phyloP scores from a whole-genome alignment of 1,140 invertebrate species.

The Bombus turneri region DNA sequence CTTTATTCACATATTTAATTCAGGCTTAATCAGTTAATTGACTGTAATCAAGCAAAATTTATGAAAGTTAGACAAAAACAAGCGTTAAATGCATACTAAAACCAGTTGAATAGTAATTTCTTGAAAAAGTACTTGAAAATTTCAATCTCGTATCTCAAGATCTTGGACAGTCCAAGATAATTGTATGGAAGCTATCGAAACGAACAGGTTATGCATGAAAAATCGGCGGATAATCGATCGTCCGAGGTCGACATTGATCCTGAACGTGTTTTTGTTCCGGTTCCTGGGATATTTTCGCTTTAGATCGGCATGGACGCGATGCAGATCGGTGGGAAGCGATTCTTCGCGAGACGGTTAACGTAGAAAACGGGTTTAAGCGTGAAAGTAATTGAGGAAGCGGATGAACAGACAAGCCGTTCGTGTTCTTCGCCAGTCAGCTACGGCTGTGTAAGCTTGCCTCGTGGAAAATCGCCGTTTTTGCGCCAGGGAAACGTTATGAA shows the following conservation, averaged over 20 bases:
- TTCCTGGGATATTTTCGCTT: constrained; percentile 50
- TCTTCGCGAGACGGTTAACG: constrained; percentile 69
- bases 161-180: no score
- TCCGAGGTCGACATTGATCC: constrained; percentile 36
- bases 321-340: constrained; percentile 69
- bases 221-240: background rate
- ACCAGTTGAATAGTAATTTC: no score
- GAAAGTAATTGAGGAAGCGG: constrained; percentile 77
- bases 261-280: constrained; percentile 30
- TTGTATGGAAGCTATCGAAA: background rate
- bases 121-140: no score
- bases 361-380: constrained; percentile 75
- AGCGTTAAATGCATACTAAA: no score
- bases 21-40: no score
- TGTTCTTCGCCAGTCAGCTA: constrained; percentile 33
- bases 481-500: background rate
- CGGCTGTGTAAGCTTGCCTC: constrained; percentile 28
- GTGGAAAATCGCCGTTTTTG: constrained; percentile 56
- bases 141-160: background rate
- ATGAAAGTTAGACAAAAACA: no score
- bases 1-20: no score
- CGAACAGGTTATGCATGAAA: background rate
- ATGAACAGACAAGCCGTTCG: constrained; percentile 56
- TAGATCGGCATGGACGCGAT: constrained; percentile 34
- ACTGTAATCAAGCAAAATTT: no score